These are phyloP conservation scores for Piprites chloris DNA, from an alignment of 2,113 vertebrate species.

Conservation along the genomic window DNA sequence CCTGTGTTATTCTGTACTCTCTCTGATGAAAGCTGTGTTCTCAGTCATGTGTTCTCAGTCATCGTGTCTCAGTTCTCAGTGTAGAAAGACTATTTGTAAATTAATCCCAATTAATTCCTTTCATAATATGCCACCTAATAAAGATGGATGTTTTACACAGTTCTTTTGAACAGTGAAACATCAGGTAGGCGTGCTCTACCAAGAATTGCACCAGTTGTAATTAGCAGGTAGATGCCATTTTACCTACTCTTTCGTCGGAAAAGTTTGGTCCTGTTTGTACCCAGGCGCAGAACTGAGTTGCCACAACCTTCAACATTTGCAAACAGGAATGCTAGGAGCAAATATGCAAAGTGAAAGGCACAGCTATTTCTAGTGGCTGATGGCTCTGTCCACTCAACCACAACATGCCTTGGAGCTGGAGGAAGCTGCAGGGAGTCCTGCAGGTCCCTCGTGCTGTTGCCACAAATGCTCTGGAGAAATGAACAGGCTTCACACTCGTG, in stretches of 20 bases:
- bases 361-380: constrained; percentile 33
- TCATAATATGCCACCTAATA: background rate
- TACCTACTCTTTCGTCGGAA: background rate
- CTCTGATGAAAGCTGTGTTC: background rate
- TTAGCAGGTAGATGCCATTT: background rate
- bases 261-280: background rate
- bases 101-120: background rate
- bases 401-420: background rate
- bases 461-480: constrained; percentile 1
- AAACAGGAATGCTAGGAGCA: background rate
- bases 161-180: background rate
- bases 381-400: constrained; percentile 11
- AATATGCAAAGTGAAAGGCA: background rate
- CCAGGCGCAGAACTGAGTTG: background rate
- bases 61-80: no score
- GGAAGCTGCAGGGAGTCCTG: background rate
- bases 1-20: background rate
- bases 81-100: background rate
- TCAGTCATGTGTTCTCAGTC: background rate
- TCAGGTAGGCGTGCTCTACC: background rate
- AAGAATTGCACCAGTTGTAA: background rate
- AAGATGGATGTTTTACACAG: background rate
- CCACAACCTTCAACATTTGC: background rate
- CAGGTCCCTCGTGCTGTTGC: background rate
- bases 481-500: background rate